phyloP scores from a whole-genome alignment of 37 sponge, comb jelly and placozoan genomes.

The Spongilla lacustris region DNA sequence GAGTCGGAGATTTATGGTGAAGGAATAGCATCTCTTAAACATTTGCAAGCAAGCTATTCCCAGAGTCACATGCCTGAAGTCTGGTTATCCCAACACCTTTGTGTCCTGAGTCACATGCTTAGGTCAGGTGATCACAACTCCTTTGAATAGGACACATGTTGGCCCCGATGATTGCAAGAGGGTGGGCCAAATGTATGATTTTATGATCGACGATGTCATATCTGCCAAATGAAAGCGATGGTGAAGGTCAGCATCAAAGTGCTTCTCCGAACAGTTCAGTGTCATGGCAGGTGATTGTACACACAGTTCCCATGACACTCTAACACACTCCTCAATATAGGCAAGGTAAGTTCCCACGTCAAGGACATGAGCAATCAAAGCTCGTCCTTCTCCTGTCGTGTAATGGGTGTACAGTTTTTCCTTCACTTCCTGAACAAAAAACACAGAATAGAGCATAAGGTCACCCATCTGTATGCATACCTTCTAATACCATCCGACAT shows the following conservation, averaged over 20 bases:
- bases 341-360: not conserved
- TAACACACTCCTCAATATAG: slow-evolving; percentile 59
- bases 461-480: too few species aligned
- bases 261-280: slow-evolving; percentile 39
- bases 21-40: not conserved
- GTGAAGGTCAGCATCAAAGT: slow-evolving; percentile 52
- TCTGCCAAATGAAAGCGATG: slow-evolving; percentile 41
- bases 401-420: slow-evolving; percentile 36
- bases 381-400: not conserved
- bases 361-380: slow-evolving; percentile 1
- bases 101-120: slow-evolving; percentile 6
- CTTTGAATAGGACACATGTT: slow-evolving; percentile 11
- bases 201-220: slow-evolving; percentile 5
- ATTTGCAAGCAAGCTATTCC: not conserved
- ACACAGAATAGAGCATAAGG: too few species aligned
- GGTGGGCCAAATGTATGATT: slow-evolving; percentile 63
- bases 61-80: slow-evolving; percentile 7
- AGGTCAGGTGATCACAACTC: slow-evolving; percentile 46
- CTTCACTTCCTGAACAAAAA: slow-evolving; percentile 28
- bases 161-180: slow-evolving; percentile 50
- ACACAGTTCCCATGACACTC: slow-evolving; percentile 62
- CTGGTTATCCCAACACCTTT: slow-evolving; percentile 47
- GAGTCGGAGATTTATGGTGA: not conserved
- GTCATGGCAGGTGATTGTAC: slow-evolving; percentile 70
- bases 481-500: not conserved